Conservation (phyloP, 2,888 invertebrate species). For the Agrochola litura region DNA sequence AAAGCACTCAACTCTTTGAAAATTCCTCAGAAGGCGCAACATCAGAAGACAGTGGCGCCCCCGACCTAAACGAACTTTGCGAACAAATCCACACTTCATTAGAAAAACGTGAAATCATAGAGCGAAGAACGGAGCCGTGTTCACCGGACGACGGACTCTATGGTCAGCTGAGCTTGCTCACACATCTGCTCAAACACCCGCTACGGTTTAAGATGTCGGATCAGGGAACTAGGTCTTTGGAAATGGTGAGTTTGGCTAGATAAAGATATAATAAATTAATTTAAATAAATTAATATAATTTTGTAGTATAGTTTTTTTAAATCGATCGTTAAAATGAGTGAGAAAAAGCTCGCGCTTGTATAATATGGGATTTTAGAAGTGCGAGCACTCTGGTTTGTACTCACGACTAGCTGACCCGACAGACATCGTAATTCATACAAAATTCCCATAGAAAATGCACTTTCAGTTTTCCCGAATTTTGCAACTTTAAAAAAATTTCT, state of each 20-base stretch:
- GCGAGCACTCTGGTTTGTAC: not conserved
- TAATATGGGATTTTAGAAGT: not conserved
- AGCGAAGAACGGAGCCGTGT: slow-evolving; percentile 94
- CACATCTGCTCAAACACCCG: slow-evolving; percentile 97
- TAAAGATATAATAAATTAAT: too few species aligned
- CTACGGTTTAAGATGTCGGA: slow-evolving; percentile 96
- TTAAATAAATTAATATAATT: too few species aligned
- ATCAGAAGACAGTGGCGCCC: slow-evolving; percentile 87
- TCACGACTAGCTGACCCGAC: not conserved
- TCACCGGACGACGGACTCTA: slow-evolving; percentile 97
- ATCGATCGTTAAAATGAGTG: not conserved
- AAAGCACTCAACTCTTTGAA: not conserved
- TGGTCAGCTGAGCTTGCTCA: slow-evolving; percentile 95
- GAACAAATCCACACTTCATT: slow-evolving; percentile 94
- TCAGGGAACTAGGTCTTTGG: slow-evolving; percentile 92
- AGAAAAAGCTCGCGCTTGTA: not conserved
- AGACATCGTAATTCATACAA: not conserved
- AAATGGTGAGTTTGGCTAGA: slow-evolving; percentile 86
- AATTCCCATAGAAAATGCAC: not conserved
- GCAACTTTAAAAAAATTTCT: too few species aligned
- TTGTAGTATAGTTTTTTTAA: too few species aligned
- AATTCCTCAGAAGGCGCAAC: slow-evolving; percentile 83
- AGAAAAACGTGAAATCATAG: slow-evolving; percentile 94
- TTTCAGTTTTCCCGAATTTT: not conserved
- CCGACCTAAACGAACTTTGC: slow-evolving; percentile 93